Percentiles rank a stretch among this genome's conserved stretches.
These are phyloP conservation scores for Macrotrachela quadricornifera DNA, from an alignment of 1,140 invertebrate species.

Conservation along the genomic window DNA sequence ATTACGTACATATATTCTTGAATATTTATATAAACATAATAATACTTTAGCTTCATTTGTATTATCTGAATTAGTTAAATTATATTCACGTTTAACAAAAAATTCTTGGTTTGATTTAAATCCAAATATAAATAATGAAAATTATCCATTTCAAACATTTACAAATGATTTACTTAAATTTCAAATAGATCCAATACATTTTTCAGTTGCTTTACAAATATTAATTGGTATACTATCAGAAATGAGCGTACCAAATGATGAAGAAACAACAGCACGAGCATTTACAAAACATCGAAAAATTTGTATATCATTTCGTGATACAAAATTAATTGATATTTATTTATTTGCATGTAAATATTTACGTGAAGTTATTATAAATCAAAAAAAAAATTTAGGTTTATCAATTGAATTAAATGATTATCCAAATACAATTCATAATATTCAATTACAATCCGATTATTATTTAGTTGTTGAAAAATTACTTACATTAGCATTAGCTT, in stretches of 20 bases:
- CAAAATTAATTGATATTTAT: slow-evolving; percentile 86
- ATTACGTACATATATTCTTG: slow-evolving; percentile 30
- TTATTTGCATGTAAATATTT: slow-evolving; percentile 70
- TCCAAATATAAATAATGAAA: slow-evolving; percentile 48
- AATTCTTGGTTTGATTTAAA: slow-evolving; percentile 75
- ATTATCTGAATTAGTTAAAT: slow-evolving; percentile 24
- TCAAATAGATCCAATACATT: slow-evolving; percentile 47
- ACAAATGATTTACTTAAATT: slow-evolving; percentile 74
- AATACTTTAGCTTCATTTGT: neutral
- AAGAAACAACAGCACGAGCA: slow-evolving; percentile 34
- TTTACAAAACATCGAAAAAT: slow-evolving; percentile 86
- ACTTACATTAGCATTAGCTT: neutral
- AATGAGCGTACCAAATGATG: slow-evolving; percentile 48
- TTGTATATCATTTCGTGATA: slow-evolving; percentile 83
- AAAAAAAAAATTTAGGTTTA: neutral
- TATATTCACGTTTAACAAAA: slow-evolving; percentile 87
- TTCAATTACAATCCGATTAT: neutral
- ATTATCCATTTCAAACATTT: slow-evolving; percentile 77
- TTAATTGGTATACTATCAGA: slow-evolving; percentile 31
- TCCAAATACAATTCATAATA: neutral
- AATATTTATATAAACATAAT: neutral
- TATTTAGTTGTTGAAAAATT: neutral
- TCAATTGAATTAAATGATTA: neutral
- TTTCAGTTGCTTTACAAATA: slow-evolving; percentile 10
- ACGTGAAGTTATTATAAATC: slow-evolving; percentile 58